Base-by-base conservation (phyloP, 2,888 invertebrate genomes). In the Mesorhabditis spiculigera region DNA sequence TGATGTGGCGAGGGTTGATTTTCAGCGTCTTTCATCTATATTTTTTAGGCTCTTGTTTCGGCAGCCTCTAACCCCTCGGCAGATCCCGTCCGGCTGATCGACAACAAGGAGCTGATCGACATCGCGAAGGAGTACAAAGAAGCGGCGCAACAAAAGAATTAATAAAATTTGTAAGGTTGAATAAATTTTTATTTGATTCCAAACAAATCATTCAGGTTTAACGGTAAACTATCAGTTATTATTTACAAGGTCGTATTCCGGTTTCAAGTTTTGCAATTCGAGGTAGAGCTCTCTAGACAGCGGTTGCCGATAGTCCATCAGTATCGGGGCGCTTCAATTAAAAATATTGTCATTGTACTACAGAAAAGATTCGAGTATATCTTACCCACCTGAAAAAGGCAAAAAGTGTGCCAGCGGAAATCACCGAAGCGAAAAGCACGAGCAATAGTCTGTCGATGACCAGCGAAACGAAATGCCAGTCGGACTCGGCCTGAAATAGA, bases 391-490 rank as follows among this genome's bases (percentile, higher is more conserved):
- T 50, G n/a, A 50, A n/a, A 50, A 50, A 13, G 58, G n/a, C n/a
- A 10, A 50, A 10, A 50, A 50, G n/a, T 13, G 58, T 50, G 58
- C 58, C 58, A 50, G n/a, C 8, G n/a, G 58, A 10, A 13, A 50
- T 50, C 58, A 50, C 58, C 58, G n/a, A n/a, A 10, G 58, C 58
- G n/a, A 50, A 50, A 50, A 50, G 10, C 58, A 50, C n/a, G 10
- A 50, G n/a, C 58, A 50, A 50, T 13, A 50, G 8, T 50, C 58
- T 10, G n/a, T 50, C 58, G 58, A 50, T 28, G 8, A 84, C 81
- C 65, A 83, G 71, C 5, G 83, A 82, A 4, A 83, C 81, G 67
- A 85, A 85, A 44, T 77, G 75, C 84, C 84, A 85, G 68, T 85
- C 84, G 8, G 82, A 78, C 65, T 77, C 77, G 43, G 80, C 73